Evolutionary conservation across 2,888 invertebrate species (phyloP).

Genomic region (Drosophila merina): DNA sequence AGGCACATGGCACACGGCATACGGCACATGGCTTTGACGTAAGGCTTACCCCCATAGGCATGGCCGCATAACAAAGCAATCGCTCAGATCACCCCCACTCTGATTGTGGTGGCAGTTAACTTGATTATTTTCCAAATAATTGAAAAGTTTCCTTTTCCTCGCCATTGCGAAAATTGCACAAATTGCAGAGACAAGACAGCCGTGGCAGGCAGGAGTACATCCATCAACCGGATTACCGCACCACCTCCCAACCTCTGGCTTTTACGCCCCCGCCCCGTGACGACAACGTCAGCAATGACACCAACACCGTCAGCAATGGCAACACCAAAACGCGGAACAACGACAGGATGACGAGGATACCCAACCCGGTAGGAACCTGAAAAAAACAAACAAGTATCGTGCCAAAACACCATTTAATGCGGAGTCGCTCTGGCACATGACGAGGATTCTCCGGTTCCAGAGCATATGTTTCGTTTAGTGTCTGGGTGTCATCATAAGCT

Average conservation of each 20-base stretch:
- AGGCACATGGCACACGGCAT: slow-evolving; percentile 20
- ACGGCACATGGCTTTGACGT: slow-evolving; percentile 38
- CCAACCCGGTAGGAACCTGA: slow-evolving; percentile 17
- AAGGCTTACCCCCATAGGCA: slow-evolving; percentile 3
- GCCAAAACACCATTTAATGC: slow-evolving; percentile 48
- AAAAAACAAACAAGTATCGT: slow-evolving; percentile 44
- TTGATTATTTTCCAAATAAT: slow-evolving; percentile 79
- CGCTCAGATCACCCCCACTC: slow-evolving; percentile 11
- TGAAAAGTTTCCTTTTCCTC: slow-evolving; percentile 67
- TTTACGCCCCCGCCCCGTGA: slow-evolving; percentile 53
- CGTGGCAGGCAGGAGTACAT: slow-evolving; percentile 35
- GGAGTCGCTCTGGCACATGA: slow-evolving; percentile 2
- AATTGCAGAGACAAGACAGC: slow-evolving; percentile 60
- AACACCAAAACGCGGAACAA: slow-evolving; percentile 22
- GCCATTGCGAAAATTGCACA: slow-evolving; percentile 61
- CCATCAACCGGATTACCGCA: slow-evolving; percentile 16
- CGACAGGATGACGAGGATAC: slow-evolving; percentile 41
- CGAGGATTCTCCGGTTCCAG: slow-evolving; percentile 10
- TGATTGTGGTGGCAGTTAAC: slow-evolving; percentile 70
- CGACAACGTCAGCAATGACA: slow-evolving; percentile 54
- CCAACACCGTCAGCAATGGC: slow-evolving; percentile 33
- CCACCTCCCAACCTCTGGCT: slow-evolving; percentile 6
- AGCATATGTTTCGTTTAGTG: slow-evolving; percentile 4
- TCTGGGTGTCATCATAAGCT: neutral
- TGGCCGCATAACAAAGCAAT: slow-evolving; percentile 20